Evolutionary conservation across 2,797 vertebrate genomes (phyloP).

Genomic region (Sebastes wilsoni): DNA sequence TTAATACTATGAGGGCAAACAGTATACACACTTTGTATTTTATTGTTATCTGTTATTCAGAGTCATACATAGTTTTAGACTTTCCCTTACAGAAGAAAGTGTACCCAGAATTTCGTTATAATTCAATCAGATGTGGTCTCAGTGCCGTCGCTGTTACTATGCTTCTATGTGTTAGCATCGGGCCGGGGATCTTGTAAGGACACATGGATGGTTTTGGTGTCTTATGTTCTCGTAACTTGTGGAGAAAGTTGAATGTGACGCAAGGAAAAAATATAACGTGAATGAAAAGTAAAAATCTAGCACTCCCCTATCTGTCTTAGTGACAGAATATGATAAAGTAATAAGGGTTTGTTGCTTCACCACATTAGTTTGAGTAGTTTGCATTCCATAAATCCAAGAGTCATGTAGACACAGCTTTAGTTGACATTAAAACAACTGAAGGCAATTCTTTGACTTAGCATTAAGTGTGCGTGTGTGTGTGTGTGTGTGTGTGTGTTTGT

Average conservation of each 20-base stretch:
- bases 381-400: not conserved
- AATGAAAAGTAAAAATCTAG: not conserved
- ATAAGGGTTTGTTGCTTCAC: not conserved
- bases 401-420: not conserved
- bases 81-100: too few species aligned
- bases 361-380: not conserved
- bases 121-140: too few species aligned
- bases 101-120: too few species aligned
- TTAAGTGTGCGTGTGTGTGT: not conserved
- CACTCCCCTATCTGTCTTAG: not conserved
- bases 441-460: conserved; percentile 16
- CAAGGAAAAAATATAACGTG: not conserved
- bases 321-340: not conserved
- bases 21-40: too few species aligned
- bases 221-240: not conserved
- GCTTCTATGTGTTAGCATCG: too few species aligned
- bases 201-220: not conserved
- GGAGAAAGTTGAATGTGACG: not conserved
- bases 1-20: too few species aligned
- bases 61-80: too few species aligned
- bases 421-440: conserved; percentile 16
- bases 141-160: too few species aligned
- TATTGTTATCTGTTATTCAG: too few species aligned
- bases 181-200: not conserved
- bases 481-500: conserved; percentile 24